A percentile compares a stretch with the other conserved stretches of the same genome.
These are phyloP conservation scores for Drosophila mulleri DNA, from an alignment of 2,888 invertebrate species.

Conservation along the genomic window DNA sequence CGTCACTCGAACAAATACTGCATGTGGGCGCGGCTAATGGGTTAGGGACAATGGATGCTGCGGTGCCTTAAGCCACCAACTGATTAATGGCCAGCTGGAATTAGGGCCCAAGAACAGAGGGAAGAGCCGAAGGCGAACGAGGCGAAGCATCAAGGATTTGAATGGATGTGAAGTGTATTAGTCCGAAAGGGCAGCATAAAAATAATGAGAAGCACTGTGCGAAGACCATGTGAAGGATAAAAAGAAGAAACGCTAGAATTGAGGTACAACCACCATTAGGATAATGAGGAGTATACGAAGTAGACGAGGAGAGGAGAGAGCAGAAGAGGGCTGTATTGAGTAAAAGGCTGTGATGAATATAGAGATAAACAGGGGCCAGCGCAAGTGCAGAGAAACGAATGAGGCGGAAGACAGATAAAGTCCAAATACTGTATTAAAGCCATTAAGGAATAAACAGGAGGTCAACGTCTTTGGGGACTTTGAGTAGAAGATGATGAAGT, in stretches of 20 bases:
- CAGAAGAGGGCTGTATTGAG: not conserved
- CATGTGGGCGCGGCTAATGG: slow-evolving; percentile 7
- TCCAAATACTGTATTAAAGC: not conserved
- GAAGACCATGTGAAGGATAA: slow-evolving; percentile 2
- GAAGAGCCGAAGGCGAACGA: not conserved
- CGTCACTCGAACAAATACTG: slow-evolving; percentile 29
- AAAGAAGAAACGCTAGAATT: not conserved
- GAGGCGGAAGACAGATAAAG: not conserved
- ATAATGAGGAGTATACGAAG: not conserved
- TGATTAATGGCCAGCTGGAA: slow-evolving; percentile 46
- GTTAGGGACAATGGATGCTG: slow-evolving; percentile 5
- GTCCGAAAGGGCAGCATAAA: not conserved
- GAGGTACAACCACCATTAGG: slow-evolving; percentile 8
- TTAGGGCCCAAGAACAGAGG: not conserved
- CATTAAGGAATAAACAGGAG: not conserved
- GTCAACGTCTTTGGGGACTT: not conserved
- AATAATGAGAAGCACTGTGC: not conserved
- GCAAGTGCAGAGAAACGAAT: not conserved
- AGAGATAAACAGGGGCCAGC: not conserved
- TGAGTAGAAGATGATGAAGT: not conserved
- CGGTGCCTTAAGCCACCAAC: slow-evolving; percentile 13
- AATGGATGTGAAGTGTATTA: slow-evolving; percentile 1
- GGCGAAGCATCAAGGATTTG: not conserved
- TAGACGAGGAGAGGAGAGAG: no score
- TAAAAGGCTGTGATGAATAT: not conserved